These are phyloP conservation scores for Piliocolobus tephrosceles DNA, from an alignment of 2,113 vertebrate species.

Conservation along the genomic window DNA sequence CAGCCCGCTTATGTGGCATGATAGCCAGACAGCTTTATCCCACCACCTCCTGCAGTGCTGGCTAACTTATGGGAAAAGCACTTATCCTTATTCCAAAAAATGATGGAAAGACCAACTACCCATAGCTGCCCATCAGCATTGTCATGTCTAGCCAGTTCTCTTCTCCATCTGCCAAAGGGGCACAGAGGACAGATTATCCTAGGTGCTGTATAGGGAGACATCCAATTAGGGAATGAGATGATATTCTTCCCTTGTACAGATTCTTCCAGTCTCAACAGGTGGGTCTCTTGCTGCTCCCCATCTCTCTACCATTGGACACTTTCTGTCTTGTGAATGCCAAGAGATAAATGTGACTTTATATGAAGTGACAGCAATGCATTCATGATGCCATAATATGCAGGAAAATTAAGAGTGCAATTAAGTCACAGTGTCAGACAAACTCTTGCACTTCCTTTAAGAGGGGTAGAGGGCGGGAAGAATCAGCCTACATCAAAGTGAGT, in stretches of 20 bases:
- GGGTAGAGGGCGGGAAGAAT: not conserved
- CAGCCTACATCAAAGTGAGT: too few species aligned
- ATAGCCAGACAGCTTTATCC: not conserved
- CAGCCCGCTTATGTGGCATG: not conserved
- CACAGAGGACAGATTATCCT: not conserved
- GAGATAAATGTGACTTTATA: not conserved
- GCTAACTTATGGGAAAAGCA: not conserved
- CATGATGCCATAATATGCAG: not conserved
- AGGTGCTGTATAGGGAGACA: not conserved
- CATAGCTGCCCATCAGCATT: not conserved
- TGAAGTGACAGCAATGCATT: not conserved
- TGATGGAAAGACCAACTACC: not conserved
- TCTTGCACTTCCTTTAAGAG: not conserved
- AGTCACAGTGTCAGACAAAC: not conserved
- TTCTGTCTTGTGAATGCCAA: not conserved
- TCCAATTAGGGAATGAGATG: not conserved
- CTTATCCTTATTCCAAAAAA: not conserved
- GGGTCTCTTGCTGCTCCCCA: not conserved
- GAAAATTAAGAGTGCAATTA: not conserved
- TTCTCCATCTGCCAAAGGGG: not conserved
- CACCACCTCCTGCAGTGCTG: not conserved
- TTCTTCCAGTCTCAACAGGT: not conserved
- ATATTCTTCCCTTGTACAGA: not conserved
- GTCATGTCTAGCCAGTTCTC: not conserved
- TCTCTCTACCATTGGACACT: not conserved